Evolutionary conservation across 2,113 vertebrate species (phyloP).

Genomic region (Microcebus griseorufus): DNA sequence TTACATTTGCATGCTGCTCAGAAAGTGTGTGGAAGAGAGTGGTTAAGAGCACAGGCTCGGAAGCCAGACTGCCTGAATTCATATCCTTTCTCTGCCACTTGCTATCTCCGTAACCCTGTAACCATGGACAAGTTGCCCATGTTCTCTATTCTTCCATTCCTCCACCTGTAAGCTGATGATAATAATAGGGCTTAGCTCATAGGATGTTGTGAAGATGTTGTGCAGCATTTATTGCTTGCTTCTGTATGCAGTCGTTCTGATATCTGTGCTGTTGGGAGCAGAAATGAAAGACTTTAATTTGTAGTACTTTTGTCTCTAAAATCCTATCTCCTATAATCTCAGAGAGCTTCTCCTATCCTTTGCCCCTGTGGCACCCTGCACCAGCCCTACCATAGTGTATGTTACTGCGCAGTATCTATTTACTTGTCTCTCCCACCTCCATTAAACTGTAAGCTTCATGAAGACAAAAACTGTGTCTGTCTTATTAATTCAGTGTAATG

Average conservation of each 20-base stretch:
- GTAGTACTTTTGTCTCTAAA: background rate
- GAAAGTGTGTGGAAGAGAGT: background rate
- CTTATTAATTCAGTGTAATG: background rate
- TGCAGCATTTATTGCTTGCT: background rate
- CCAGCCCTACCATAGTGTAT: background rate
- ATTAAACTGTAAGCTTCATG: background rate
- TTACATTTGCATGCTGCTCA: background rate
- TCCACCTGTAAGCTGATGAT: background rate
- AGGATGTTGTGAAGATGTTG: background rate
- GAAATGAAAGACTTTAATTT: constrained; percentile 31
- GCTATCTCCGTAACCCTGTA: too few species aligned
- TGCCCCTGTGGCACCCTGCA: background rate
- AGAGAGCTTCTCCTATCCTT: background rate
- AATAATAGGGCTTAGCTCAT: background rate
- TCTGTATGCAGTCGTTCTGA: background rate
- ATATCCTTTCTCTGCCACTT: background rate
- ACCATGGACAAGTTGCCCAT: background rate
- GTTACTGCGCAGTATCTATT: background rate
- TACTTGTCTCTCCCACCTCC: background rate
- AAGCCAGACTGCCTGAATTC: background rate
- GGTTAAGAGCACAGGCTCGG: background rate
- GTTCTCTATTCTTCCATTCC: background rate
- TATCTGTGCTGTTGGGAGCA: background rate
- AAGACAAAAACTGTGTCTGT: background rate
- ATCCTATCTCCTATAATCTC: background rate